A percentile compares a stretch with the other conserved stretches of the same genome.
phyloP scores from a whole-genome alignment of 2,797 vertebrate species.

The Denticeps clupeoides region DNA sequence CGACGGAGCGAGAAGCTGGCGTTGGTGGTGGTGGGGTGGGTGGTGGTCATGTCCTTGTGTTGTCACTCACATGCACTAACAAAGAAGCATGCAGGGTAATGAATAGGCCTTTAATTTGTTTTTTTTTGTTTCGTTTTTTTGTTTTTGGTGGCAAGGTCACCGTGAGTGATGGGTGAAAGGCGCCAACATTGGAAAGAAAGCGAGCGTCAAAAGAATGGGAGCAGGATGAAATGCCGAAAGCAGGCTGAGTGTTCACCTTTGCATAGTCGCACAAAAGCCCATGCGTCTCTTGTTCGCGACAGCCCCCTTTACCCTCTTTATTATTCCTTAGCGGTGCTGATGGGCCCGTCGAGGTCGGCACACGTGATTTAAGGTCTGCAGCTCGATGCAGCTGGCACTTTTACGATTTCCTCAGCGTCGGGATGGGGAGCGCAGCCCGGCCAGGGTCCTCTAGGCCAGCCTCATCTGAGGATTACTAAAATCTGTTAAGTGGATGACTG shows the following conservation, averaged over 20 bases:
- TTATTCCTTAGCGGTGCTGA: no score
- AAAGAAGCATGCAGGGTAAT: conserved; percentile 40
- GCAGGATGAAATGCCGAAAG: conserved; percentile 17
- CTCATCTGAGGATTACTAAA: conserved; percentile 2
- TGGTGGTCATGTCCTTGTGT: conserved; percentile 36
- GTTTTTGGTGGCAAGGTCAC: conserved; percentile 47
- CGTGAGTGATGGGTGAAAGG: conserved; percentile 25
- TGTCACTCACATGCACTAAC: conserved; percentile 38
- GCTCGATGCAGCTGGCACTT: conserved; percentile 1
- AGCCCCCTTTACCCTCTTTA: no score
- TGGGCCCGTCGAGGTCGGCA: no score
- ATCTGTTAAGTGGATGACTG: conserved; percentile 16
- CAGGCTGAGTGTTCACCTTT: neutral
- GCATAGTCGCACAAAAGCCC: no score
- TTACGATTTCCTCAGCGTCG: neutral
- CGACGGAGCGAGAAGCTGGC: neutral
- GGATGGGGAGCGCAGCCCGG: neutral
- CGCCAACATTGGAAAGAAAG: conserved; percentile 16
- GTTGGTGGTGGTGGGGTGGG: neutral
- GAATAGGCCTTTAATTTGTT: conserved; percentile 50
- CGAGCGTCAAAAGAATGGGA: neutral
- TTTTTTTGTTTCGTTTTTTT: no score
- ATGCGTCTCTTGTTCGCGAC: no score
- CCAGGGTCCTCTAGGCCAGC: neutral
- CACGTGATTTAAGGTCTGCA: neutral